These are phyloP conservation scores for Mesochorus sp. DNA, from an alignment of 2,888 invertebrate species.

Conservation along the genomic window DNA sequence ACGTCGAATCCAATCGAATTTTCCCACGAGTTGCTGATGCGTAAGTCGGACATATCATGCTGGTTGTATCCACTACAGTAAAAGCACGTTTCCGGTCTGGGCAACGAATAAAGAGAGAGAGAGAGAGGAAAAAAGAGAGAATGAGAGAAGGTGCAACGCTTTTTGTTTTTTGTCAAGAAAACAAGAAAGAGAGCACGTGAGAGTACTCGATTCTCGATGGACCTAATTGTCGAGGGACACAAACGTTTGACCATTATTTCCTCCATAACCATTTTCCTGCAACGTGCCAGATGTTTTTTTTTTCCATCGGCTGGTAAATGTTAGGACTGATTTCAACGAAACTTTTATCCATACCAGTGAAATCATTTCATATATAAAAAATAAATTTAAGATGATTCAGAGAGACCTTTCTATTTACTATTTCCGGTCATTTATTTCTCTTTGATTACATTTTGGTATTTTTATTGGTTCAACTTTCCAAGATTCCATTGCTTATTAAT, in stretches of 20 bases:
- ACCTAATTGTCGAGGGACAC: slow-evolving; percentile 10
- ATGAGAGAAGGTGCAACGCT: not conserved
- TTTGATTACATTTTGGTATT: too few relatives aligned
- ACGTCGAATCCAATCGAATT: slow-evolving; percentile 54
- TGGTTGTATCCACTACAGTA: slow-evolving; percentile 12
- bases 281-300: slow-evolving; percentile 3
- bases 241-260: slow-evolving; percentile 1
- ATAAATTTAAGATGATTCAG: too few relatives aligned
- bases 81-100: slow-evolving; percentile 1
- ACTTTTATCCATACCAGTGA: too few relatives aligned
- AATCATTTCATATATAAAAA: too few relatives aligned
- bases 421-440: too few relatives aligned
- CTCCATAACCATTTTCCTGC: not conserved
- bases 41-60: slow-evolving; percentile 18
- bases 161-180: not conserved
- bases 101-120: too few relatives aligned
- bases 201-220: slow-evolving; percentile 21
- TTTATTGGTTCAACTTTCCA: too few relatives aligned
- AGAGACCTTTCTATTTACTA: too few relatives aligned
- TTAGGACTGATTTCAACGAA: too few relatives aligned
- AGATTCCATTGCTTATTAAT: too few relatives aligned
- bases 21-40: slow-evolving; percentile 40
- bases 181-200: not conserved
- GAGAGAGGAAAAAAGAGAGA: not conserved
- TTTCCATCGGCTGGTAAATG: not conserved